Evolutionary conservation across 2,888 invertebrate genomes (phyloP), one percentile per base, ranked within the genome.

Genomic region (Agapostemon virescens): DNA sequence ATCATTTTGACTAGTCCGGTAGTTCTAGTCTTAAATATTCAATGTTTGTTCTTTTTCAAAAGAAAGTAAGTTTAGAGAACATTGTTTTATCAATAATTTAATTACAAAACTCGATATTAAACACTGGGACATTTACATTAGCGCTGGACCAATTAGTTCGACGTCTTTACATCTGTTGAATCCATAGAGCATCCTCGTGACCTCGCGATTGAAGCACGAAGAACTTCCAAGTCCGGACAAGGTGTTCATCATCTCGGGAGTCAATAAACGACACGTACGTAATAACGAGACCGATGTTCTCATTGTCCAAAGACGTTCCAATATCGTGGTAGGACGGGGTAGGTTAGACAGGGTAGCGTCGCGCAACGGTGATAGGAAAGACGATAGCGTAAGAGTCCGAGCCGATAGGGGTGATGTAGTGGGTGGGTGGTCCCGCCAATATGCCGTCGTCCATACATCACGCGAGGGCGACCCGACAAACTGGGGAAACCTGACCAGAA

Each of bases 401-500:
- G 75, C 82, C 87, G 90, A 90, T 90, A 90, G 90, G 90, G 90
- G 90, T 90, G 90, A 90, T 87, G 87, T 86, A 89, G 88, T 30
- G 67, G 82, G 81, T 79, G 84, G 86, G 81, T 81, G 81, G 84
- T 87, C 86, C 88, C 90, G 90, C 91, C 92, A 92, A 92, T 92
- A 92, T 92, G 92, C 92, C 91, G 89, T 87, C 90, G 91, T 92
- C 91, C 91, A 93, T 93, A 92, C 91, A 92, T 92, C 92, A 92
- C 90, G 86, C 88, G 86, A 82, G 87, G 85, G 89, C 88, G 88
- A 88, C 85, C 90, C 91, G 91, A 91, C 91, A 91, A 91, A 91
- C 91, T 91, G 90, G 91, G 91, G 91, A 91, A 91, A 91, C 91
- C 91, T 92, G 92, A 93, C 92, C 92, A 93, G 92, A 93, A 93